These are phyloP conservation scores for Tetragnatha montana DNA, from an alignment of 2,888 invertebrate species.

Conservation along the genomic window DNA sequence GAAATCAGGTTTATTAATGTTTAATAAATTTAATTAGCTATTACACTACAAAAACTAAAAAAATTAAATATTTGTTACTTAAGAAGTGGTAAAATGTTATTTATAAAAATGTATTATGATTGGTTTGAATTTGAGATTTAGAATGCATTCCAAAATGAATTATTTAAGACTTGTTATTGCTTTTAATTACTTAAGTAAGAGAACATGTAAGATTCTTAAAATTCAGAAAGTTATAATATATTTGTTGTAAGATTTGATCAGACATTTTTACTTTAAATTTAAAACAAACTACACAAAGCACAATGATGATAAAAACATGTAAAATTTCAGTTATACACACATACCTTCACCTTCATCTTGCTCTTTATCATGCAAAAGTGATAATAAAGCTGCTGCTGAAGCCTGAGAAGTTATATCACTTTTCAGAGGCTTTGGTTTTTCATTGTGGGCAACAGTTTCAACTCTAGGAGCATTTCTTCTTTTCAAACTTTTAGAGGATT, in stretches of 20 bases:
- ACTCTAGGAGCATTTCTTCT: conserved; percentile 16
- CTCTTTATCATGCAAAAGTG: conserved; percentile 39
- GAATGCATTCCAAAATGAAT: no score
- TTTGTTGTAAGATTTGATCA: not conserved
- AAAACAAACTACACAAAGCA: not conserved
- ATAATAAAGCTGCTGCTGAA: conserved; percentile 51
- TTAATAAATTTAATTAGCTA: not conserved
- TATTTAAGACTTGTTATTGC: no score
- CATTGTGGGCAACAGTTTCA: not conserved
- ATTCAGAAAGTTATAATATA: not conserved
- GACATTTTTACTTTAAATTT: not conserved
- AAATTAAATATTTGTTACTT: not conserved
- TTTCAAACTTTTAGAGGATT: not conserved
- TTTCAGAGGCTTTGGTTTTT: not conserved
- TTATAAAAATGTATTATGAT: no score
- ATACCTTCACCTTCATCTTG: not conserved
- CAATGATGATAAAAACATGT: not conserved
- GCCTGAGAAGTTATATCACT: conserved; percentile 27
- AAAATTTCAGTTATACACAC: not conserved
- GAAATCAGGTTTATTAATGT: not conserved
- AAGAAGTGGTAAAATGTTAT: no score
- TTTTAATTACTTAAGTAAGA: not conserved
- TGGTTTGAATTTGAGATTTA: no score
- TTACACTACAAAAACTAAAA: not conserved
- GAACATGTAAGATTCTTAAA: not conserved